These are phyloP conservation scores for Acronicta alni DNA, from an alignment of 2,888 invertebrate species.

Conservation along the genomic window DNA sequence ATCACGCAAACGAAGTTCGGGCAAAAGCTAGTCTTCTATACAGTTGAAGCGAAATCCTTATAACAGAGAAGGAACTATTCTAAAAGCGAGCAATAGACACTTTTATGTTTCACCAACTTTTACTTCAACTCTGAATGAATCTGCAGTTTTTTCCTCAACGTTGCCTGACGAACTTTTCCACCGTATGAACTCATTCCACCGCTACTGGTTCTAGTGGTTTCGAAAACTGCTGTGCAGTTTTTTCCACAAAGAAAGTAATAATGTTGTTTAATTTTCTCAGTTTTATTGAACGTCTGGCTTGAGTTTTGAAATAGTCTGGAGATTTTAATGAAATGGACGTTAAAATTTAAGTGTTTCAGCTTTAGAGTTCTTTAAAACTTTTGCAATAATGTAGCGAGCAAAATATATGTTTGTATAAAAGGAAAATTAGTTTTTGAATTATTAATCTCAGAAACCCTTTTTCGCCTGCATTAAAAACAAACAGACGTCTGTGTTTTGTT, in stretches of 20 bases:
- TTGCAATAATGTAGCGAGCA: no score
- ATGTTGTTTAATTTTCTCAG: constrained; percentile 42
- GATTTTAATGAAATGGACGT: constrained; percentile 36
- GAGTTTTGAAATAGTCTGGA: constrained; percentile 32
- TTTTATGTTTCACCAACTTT: constrained; percentile 29
- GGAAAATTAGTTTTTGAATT: no score
- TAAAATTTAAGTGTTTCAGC: constrained; percentile 22
- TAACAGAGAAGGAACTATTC: background rate
- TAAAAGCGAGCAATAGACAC: constrained; percentile 17
- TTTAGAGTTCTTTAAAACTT: constrained; percentile 1
- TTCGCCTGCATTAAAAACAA: no score
- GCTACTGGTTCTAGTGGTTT: constrained; percentile 26
- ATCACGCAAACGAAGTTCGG: no score
- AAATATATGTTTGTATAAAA: no score
- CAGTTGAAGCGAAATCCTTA: background rate
- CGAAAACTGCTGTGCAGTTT: constrained; percentile 31
- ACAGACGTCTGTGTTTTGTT: no score
- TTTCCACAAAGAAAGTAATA: constrained; percentile 47
- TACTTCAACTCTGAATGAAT: constrained; percentile 16
- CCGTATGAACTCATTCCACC: constrained; percentile 45
- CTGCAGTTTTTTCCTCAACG: constrained; percentile 28
- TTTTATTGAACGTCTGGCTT: constrained; percentile 27
- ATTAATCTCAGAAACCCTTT: no score
- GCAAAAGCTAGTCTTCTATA: background rate
- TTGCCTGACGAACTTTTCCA: constrained; percentile 38